phyloP scores from a whole-genome alignment of 2,113 vertebrate genomes.

The Eleginops maclovinus region DNA sequence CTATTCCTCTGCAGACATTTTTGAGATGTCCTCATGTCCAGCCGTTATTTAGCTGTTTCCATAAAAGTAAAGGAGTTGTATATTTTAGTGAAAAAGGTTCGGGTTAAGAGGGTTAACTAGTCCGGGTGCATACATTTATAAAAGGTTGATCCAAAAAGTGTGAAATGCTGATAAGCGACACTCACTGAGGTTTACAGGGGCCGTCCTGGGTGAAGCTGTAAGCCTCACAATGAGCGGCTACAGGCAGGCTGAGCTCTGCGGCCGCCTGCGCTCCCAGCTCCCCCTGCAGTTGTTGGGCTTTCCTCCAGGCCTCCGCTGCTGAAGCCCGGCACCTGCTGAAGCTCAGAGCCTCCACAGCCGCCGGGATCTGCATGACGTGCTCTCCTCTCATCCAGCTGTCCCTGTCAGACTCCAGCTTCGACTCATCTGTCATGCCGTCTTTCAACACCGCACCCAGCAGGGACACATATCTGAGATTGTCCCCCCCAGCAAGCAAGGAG shows the following conservation, averaged over 20 bases:
- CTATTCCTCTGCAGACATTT: too few species aligned
- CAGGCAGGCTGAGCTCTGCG: slow-evolving; percentile 83
- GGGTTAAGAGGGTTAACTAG: too few species aligned
- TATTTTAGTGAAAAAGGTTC: too few species aligned
- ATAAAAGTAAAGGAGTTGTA: too few species aligned
- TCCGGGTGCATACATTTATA: background rate
- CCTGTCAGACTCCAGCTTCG: slow-evolving; percentile 77
- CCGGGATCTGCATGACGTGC: slow-evolving; percentile 83
- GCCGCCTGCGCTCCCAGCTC: slow-evolving; percentile 76
- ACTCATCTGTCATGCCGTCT: slow-evolving; percentile 92
- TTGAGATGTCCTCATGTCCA: too few species aligned
- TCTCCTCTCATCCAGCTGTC: slow-evolving; percentile 67
- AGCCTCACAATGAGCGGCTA: slow-evolving; percentile 78
- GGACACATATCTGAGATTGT: slow-evolving; percentile 63
- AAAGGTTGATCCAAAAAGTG: accelerated
- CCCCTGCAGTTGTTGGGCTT: slow-evolving; percentile 75
- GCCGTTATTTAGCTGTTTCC: too few species aligned
- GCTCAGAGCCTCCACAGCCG: slow-evolving; percentile 88
- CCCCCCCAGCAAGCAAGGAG: slow-evolving; percentile 77
- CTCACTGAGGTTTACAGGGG: slow-evolving; percentile 85
- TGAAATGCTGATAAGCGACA: slow-evolving; percentile 1
- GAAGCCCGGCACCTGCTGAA: slow-evolving; percentile 85
- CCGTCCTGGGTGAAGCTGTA: slow-evolving; percentile 81
- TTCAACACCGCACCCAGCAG: slow-evolving; percentile 84
- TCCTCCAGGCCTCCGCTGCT: slow-evolving; percentile 83